phyloP scores from a whole-genome alignment of 1,140 invertebrate genomes.

The Aphaenogaster ashmeadi region DNA sequence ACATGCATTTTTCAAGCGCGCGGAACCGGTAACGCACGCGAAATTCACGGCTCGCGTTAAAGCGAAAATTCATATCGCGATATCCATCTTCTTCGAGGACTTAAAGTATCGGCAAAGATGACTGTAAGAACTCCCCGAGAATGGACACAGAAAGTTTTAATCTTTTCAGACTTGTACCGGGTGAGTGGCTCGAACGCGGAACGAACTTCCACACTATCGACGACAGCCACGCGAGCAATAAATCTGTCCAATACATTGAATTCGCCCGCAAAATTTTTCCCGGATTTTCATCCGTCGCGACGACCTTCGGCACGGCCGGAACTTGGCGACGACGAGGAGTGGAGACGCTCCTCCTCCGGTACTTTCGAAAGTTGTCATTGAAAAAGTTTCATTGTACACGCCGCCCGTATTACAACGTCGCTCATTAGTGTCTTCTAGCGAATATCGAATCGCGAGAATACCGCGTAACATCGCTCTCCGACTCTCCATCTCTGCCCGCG shows the following conservation, averaged over 20 bases:
- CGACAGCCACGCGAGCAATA: constrained; percentile 62
- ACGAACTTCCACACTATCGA: constrained; percentile 57
- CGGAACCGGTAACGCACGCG: neutral
- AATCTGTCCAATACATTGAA: constrained; percentile 61
- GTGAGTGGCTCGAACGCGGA: constrained; percentile 47
- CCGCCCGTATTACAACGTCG: constrained; percentile 25
- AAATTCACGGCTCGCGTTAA: constrained; percentile 40
- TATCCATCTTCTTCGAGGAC: constrained; percentile 60
- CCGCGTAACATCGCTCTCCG: neutral
- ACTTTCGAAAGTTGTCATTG: constrained; percentile 60
- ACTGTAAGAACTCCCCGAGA: constrained; percentile 57
- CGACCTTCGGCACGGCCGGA: constrained; percentile 16
- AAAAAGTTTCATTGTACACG: constrained; percentile 54
- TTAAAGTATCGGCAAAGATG: constrained; percentile 63
- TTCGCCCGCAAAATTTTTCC: constrained; percentile 56
- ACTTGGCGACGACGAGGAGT: neutral
- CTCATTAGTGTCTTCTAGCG: constrained; percentile 37
- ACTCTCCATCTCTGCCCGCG: neutral
- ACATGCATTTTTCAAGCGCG: constrained; percentile 46
- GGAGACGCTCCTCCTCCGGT: neutral
- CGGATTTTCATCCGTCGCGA: constrained; percentile 34
- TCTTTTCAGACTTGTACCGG: constrained; percentile 59
- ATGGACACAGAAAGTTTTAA: constrained; percentile 63
- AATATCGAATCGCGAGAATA: constrained; percentile 22
- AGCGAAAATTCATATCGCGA: constrained; percentile 62